Evolutionary conservation across 2,113 vertebrate genomes (phyloP).

Genomic region (Vombatus ursinus): DNA sequence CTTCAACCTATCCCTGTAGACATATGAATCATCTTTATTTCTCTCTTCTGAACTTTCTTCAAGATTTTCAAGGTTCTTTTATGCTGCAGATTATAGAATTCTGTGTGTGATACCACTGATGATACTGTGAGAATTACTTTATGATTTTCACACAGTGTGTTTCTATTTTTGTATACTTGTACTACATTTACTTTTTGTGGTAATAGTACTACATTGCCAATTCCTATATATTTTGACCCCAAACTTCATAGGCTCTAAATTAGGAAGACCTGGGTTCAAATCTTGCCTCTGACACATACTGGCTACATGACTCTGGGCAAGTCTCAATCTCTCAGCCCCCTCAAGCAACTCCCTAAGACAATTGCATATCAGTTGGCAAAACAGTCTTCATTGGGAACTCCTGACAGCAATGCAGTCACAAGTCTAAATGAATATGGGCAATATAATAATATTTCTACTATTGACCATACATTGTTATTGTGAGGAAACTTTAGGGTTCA

Average conservation of each 20-base stretch:
- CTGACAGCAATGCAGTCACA: background rate
- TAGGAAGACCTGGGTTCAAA: no score
- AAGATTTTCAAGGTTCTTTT: conserved; percentile 76
- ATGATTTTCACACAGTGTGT: background rate
- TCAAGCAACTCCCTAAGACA: background rate
- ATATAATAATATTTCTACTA: background rate
- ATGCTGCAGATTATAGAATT: conserved; percentile 54
- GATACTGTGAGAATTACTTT: conserved; percentile 46
- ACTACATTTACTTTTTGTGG: background rate
- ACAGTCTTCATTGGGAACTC: background rate
- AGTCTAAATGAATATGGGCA: background rate
- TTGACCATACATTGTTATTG: no score
- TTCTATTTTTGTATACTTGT: conserved; percentile 6
- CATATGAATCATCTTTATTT: conserved; percentile 79
- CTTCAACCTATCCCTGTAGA: conserved; percentile 74
- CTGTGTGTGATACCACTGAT: conserved; percentile 47
- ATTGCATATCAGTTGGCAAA: background rate
- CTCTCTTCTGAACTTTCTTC: conserved; percentile 73
- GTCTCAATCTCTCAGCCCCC: background rate
- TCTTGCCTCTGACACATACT: background rate
- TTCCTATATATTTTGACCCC: background rate
- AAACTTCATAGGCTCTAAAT: background rate
- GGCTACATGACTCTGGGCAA: background rate
- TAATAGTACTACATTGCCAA: background rate
- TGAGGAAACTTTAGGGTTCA: background rate